Conservation (phyloP, 2,797 vertebrate species). For the Lutjanus campechanus region DNA sequence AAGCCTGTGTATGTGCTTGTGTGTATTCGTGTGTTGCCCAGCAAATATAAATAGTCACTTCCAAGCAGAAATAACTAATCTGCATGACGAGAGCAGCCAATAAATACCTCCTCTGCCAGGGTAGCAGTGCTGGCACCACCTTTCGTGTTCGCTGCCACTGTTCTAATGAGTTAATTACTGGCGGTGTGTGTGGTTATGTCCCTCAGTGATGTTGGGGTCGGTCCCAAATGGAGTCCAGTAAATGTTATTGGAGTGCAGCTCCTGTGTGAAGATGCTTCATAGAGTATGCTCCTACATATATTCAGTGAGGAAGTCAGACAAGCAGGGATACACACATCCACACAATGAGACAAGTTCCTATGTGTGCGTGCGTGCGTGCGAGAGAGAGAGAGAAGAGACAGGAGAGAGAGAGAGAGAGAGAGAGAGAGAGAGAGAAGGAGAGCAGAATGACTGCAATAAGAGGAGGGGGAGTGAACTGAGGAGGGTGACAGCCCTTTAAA, state of each 20-base stretch:
- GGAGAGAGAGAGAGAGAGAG: background rate
- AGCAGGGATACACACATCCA: background rate
- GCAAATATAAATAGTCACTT: slow-evolving; percentile 31
- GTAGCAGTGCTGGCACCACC: slow-evolving; percentile 25
- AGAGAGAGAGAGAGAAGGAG: background rate
- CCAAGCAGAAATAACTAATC: slow-evolving; percentile 11
- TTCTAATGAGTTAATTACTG: slow-evolving; percentile 43
- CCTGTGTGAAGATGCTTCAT: background rate
- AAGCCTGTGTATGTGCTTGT: background rate
- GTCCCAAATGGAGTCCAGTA: slow-evolving; percentile 34
- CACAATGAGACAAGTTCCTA: background rate
- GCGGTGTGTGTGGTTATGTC: slow-evolving; percentile 16
- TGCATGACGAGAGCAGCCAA: slow-evolving; percentile 20
- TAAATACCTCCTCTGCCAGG: slow-evolving; percentile 40
- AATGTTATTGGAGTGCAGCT: slow-evolving; percentile 1
- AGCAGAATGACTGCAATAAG: slow-evolving; percentile 26
- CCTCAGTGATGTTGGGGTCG: background rate
- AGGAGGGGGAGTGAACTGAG: slow-evolving; percentile 22
- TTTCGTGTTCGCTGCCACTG: slow-evolving; percentile 14
- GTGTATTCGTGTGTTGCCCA: slow-evolving; percentile 2
- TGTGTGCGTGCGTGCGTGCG: background rate
- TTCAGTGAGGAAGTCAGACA: background rate
- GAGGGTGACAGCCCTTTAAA: slow-evolving; percentile 50
- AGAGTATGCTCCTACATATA: slow-evolving; percentile 5
- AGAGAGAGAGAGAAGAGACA: background rate